Evolutionary conservation across 2,888 invertebrate genomes (phyloP).

Genomic region (Leptura quadrifasciata): DNA sequence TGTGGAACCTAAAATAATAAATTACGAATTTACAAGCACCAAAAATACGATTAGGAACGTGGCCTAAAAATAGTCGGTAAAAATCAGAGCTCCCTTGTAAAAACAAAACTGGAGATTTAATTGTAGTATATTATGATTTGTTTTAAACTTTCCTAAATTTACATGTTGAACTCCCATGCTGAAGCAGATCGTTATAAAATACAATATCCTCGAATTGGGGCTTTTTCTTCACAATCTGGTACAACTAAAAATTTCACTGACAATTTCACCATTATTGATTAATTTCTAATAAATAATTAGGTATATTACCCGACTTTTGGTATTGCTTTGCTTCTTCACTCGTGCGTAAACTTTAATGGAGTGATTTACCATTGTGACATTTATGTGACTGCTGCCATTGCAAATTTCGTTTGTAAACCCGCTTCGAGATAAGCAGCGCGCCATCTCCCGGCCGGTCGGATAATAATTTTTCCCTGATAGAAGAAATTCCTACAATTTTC

Average conservation of each 20-base stretch:
- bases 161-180: background rate
- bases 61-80: no score
- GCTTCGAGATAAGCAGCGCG: no score
- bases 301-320: conserved; percentile 38
- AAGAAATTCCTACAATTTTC: no score
- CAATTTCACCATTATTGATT: conserved; percentile 1
- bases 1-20: conserved; percentile 71
- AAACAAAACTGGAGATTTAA: background rate
- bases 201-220: conserved; percentile 52
- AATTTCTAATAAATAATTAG: background rate
- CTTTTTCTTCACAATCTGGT: conserved; percentile 51
- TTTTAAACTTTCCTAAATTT: conserved; percentile 56
- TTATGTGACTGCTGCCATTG: conserved; percentile 24
- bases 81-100: background rate
- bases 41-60: no score
- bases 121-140: background rate
- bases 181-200: conserved; percentile 37
- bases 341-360: conserved; percentile 73
- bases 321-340: conserved; percentile 64
- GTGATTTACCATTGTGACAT: conserved; percentile 70
- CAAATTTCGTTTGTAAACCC: no score
- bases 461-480: no score
- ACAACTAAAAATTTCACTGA: conserved; percentile 50
- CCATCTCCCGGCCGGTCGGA: no score
- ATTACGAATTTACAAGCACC: background rate